Percentiles rank a stretch among this genome's conserved stretches.
Conservation (phyloP, 2,888 invertebrate genomes). For the Protophormia terraenovae region DNA sequence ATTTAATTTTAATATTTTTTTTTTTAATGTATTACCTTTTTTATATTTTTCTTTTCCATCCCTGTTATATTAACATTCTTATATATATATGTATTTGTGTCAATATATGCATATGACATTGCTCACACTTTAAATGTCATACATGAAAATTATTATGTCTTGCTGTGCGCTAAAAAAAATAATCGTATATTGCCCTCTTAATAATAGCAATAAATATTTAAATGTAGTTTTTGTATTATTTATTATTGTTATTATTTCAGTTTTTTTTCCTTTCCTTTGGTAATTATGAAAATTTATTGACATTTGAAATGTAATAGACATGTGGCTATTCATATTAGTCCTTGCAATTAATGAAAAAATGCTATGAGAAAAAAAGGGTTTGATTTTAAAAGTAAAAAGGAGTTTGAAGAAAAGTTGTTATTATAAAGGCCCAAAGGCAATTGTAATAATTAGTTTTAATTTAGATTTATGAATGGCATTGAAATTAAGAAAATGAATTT, state of each 20-base stretch:
- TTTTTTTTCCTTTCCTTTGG: conserved; percentile 39
- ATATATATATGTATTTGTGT: neutral
- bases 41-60: too few species aligned
- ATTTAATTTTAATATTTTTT: too few species aligned
- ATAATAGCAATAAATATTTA: conserved; percentile 53
- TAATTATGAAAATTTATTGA: conserved; percentile 37
- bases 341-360: neutral
- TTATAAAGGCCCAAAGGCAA: neutral
- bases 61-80: neutral
- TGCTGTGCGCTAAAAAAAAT: conserved; percentile 6
- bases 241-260: conserved; percentile 2
- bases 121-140: conserved; percentile 46
- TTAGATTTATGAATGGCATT: neutral
- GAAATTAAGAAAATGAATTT: too few species aligned
- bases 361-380: neutral
- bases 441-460: neutral
- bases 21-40: too few species aligned
- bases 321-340: neutral
- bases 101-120: neutral
- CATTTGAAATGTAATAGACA: conserved; percentile 32
- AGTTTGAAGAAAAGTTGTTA: too few species aligned
- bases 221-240: conserved; percentile 40
- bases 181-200: neutral
- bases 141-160: conserved; percentile 40
- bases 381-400: neutral